Evolutionary conservation across 1,140 invertebrate species (phyloP), one percentile per base, ranked within the genome.

Genomic region (Paraescarpia echinospica): DNA sequence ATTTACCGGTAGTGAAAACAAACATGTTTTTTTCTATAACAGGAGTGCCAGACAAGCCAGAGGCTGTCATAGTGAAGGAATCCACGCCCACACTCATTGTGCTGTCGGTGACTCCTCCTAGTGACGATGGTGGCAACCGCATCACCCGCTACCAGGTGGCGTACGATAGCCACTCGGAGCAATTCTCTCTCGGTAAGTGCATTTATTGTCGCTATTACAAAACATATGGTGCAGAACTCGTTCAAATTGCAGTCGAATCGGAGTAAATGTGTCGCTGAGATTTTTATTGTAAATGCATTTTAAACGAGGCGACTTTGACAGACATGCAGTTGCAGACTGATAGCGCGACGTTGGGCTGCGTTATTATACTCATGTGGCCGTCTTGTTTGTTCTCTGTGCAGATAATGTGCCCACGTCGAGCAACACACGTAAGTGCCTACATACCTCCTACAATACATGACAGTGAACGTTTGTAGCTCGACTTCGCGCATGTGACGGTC

Each of bases 11-110:
- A 77, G 59, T 77, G 18, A 77, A 77, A 77, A 4, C 59, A 77
- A 77, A 77, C 59, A 77, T 77, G 59, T 2, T 91, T 91, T 41
- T 34, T 34, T n/a, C n/a, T 35, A 41, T 27, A 34, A 22, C 89
- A 93, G 91, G 91, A 33, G 92, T 89, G 34, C 89, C 77, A 89
- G 91, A 93, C 27, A 90, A 59, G 31, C 92, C 93, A 22, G 5
- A 89, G 22, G 35, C 92, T 14, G 92, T 94, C 33, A 93, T 35
- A 90, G 77, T 91, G 27, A 59, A 91, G 35, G 92, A 93, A 33
- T 94, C 91, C 34, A 96, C 96, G 4, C 98, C 98, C 0, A 99
- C 98, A 1, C 98, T 98, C 6, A 97, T 98, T 88, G 97, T 97
- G 91, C 98, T 98, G 95, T 97, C 97, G 88, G 97, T 99, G 41